phyloP scores from a whole-genome alignment of 2,888 invertebrate species.

The Cybosia mesomella region DNA sequence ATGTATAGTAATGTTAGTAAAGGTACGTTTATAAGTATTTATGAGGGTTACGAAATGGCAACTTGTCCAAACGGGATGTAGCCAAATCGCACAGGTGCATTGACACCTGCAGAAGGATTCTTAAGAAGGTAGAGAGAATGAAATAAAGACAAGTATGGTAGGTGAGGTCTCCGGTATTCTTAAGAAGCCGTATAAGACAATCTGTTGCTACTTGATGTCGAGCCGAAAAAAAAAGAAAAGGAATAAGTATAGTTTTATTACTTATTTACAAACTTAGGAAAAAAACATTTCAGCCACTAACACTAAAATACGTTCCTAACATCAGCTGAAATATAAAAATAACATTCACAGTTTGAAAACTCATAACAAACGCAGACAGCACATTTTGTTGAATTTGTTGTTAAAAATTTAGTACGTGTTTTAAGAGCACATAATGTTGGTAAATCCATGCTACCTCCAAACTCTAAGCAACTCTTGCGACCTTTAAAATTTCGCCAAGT shows the following conservation, averaged over 20 bases:
- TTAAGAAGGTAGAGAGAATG: too few relatives aligned
- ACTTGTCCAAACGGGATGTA: not conserved
- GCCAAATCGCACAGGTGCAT: not conserved
- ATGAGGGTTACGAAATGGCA: not conserved
- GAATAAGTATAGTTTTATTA: too few relatives aligned
- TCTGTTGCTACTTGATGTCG: too few relatives aligned
- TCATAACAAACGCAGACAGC: not conserved
- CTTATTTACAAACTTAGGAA: too few relatives aligned
- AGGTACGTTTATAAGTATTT: too few relatives aligned
- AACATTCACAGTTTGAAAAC: not conserved
- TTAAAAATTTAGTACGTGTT: not conserved
- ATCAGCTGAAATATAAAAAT: not conserved
- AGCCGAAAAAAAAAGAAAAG: too few relatives aligned
- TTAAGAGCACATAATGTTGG: not conserved
- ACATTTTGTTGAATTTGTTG: not conserved
- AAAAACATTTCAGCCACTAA: too few relatives aligned
- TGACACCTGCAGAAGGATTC: too few relatives aligned
- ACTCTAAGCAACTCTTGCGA: constrained; percentile 4
- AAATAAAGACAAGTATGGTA: too few relatives aligned
- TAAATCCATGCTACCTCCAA: constrained; percentile 1
- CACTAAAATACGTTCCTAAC: not conserved
- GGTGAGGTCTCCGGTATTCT: too few relatives aligned
- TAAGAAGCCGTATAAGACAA: too few relatives aligned
- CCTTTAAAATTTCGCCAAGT: constrained; percentile 5
- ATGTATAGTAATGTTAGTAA: too few relatives aligned